Base-by-base conservation (phyloP, 2,797 vertebrate genomes). In the Urocyon cinereoargenteus region DNA sequence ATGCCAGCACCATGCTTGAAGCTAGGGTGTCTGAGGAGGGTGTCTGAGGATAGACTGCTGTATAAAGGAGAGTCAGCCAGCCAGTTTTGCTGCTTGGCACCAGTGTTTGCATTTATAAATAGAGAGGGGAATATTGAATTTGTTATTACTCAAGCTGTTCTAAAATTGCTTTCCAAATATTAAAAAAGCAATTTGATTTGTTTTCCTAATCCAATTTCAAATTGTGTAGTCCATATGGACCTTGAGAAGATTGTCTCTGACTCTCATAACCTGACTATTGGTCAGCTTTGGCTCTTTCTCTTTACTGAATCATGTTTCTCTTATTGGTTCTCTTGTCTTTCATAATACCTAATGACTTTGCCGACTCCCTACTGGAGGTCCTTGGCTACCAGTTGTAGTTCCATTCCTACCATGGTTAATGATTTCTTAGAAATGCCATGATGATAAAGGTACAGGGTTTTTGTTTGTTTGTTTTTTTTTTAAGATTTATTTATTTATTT, bases 111-210 rank as follows among this genome's bases (percentile, higher is more conserved):
- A 79, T 83, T 92, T 96, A 83, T 79, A 95, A 78, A 64, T 73
- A 66, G 12, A 84, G 49, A 83, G 5, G 16, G 34, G 11, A 55
- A 45, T 90, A 75, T 22, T 51, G 66, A 83, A 59, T 84, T 95
- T 96, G 7, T 70, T 96, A 68, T 91, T 90, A 89, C 55, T 85
- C 61, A 91, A 34, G 68, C 59, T 78, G 22, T 66, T 89, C 55
- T 61, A 83, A 91, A 26, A 79, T 68, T 73, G 70, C 82, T 94
- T 96, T 31, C 57, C 75, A 94, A 77, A 84, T 81, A 89, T 90
- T 85, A 72, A 91, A 93, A 89, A 94, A 90, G 86, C 59, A 85
- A 72, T 86, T 72, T 90, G 19, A 7, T 89, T 73, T 82, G 66
- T 91, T 96, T 94, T 64, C 31, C 45, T 61, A n/a, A 70, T 12